These are phyloP conservation scores for Leptobrachium ailaonicum DNA, from an alignment of 2,113 vertebrate species.

Conservation along the genomic window DNA sequence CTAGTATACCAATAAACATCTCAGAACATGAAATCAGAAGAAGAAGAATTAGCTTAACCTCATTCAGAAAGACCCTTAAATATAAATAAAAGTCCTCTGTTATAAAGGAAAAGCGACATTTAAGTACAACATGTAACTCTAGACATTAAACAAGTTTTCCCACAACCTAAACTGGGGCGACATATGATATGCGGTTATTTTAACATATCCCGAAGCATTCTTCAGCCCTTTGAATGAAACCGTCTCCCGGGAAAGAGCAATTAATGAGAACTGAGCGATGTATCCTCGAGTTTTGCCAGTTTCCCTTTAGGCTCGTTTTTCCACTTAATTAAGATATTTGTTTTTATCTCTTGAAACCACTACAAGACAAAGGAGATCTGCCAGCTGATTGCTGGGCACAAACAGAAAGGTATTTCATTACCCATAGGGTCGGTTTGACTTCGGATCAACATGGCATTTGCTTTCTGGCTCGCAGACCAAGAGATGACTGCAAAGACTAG, in stretches of 20 bases:
- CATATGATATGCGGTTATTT: constrained; percentile 12
- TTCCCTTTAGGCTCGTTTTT: constrained; percentile 27
- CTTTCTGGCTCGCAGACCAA: not conserved
- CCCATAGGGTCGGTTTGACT: constrained; percentile 8
- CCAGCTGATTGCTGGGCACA: constrained; percentile 24
- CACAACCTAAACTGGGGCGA: not conserved
- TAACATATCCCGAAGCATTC: constrained; percentile 7
- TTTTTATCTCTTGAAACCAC: constrained; percentile 48
- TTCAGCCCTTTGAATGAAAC: constrained; percentile 47
- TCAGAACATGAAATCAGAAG: too few relatives aligned
- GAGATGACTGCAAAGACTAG: constrained; percentile 17
- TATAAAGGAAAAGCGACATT: too few relatives aligned
- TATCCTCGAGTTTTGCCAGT: constrained; percentile 43
- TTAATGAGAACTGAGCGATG: constrained; percentile 21
- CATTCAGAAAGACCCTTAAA: too few relatives aligned
- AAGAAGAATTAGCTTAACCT: too few relatives aligned
- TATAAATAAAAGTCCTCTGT: too few relatives aligned
- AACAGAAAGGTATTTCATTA: not conserved
- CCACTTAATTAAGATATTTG: constrained; percentile 50
- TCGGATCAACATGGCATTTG: constrained; percentile 3
- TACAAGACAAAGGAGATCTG: constrained; percentile 19
- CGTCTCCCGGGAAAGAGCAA: constrained; percentile 28
- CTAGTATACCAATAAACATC: too few relatives aligned
- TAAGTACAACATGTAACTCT: not conserved
- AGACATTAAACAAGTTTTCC: constrained; percentile 11